Evolutionary conservation across 2,888 invertebrate species (phyloP).

Genomic region (Parascotia fuliginaria): DNA sequence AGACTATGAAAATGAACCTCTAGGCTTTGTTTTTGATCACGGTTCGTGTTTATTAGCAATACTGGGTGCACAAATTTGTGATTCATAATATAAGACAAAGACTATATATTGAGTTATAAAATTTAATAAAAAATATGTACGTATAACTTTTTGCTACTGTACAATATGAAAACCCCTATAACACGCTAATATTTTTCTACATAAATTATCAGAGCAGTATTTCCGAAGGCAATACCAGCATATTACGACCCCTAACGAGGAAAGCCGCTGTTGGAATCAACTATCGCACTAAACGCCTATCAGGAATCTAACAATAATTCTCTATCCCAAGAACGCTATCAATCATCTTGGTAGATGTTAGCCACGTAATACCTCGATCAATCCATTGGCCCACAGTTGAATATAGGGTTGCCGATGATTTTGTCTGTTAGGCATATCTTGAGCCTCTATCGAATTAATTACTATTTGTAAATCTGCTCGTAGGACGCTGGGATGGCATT

Average conservation of each 20-base stretch:
- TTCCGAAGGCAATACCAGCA: constrained; percentile 23
- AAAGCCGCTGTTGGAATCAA: constrained; percentile 47
- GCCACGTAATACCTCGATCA: constrained; percentile 71
- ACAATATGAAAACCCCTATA: too few species aligned
- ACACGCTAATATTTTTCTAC: not conserved
- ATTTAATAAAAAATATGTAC: too few species aligned
- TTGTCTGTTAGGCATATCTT: constrained; percentile 15
- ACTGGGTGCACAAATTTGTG: too few species aligned
- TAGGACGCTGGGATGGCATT: not conserved
- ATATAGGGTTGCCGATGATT: constrained; percentile 30
- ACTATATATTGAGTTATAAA: too few species aligned
- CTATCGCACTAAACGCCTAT: constrained; percentile 50
- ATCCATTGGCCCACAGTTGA: constrained; percentile 52
- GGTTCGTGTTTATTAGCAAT: not conserved
- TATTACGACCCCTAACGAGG: constrained; percentile 34
- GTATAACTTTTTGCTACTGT: too few species aligned
- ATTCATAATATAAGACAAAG: too few species aligned
- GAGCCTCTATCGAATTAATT: constrained; percentile 12
- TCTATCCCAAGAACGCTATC: constrained; percentile 58
- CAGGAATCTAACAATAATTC: constrained; percentile 52
- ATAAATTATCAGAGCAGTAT: constrained; percentile 14
- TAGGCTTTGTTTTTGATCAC: not conserved
- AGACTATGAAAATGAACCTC: too few species aligned
- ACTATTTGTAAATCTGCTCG: constrained; percentile 12
- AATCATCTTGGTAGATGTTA: constrained; percentile 63